A percentile compares a stretch with the other conserved stretches of the same genome.
These are phyloP conservation scores for Parazoanthus darwini DNA, from an alignment of 92 coral and sea anemone genomes.

Conservation along the genomic window DNA sequence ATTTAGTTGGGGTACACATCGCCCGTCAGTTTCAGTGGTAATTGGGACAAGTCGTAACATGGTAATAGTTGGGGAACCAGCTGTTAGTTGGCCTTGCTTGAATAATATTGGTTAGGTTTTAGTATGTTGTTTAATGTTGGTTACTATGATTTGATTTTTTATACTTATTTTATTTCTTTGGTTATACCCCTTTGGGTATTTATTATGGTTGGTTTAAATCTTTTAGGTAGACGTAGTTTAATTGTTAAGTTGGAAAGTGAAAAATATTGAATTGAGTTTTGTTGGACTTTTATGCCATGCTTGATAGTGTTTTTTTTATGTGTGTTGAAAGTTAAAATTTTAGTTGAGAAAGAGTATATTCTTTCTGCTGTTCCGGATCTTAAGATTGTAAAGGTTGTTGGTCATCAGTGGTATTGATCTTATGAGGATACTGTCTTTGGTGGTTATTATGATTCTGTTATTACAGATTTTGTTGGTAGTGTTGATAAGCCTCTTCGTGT, in stretches of 20 bases:
- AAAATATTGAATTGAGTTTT: not conserved
- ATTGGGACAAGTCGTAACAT: constrained; percentile 11
- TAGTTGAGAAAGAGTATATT: not conserved
- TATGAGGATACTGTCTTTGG: not conserved
- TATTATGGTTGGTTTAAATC: not conserved
- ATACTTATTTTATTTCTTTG: not conserved
- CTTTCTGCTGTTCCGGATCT: not conserved
- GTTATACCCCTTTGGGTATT: not conserved
- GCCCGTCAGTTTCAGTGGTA: constrained; percentile 11
- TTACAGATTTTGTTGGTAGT: not conserved
- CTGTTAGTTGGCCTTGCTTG: not conserved
- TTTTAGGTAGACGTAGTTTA: not conserved
- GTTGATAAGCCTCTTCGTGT: not conserved
- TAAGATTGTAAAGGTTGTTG: not conserved
- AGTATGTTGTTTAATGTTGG: not conserved
- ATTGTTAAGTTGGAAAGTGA: not conserved
- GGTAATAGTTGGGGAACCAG: constrained; percentile 26
- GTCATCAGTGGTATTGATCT: not conserved
- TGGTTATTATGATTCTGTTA: not conserved
- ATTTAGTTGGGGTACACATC: no score
- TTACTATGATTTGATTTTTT: not conserved
- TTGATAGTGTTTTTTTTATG: not conserved
- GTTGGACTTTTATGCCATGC: not conserved
- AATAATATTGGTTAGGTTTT: not conserved
- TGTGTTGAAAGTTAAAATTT: not conserved